These are phyloP conservation scores for Stigmatopora argus DNA, from an alignment of 2,113 vertebrate genomes.

Conservation along the genomic window DNA sequence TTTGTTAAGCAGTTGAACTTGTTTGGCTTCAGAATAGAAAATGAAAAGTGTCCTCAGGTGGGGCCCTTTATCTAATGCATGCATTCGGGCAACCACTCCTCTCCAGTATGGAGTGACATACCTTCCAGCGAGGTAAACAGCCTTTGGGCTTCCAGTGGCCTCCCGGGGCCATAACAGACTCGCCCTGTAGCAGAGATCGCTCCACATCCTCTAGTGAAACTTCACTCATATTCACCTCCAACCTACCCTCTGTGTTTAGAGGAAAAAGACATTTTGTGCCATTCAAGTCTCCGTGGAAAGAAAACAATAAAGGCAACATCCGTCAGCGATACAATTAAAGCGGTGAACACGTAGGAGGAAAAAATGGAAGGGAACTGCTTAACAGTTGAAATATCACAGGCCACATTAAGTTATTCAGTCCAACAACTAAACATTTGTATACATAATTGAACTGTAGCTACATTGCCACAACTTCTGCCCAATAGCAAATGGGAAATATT, in stretches of 20 bases:
- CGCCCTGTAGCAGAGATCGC: conserved; percentile 69
- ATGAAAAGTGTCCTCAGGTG: background rate
- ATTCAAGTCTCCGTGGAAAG: background rate
- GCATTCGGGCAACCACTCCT: background rate
- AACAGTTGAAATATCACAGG: background rate
- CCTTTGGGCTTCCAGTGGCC: conserved; percentile 90
- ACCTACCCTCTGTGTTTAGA: conserved; percentile 76
- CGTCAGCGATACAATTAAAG: background rate
- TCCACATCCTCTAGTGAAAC: conserved; percentile 83
- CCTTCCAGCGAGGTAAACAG: conserved; percentile 94
- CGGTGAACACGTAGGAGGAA: background rate
- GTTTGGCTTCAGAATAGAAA: background rate
- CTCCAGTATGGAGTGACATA: conserved; percentile 36
- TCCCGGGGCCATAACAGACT: conserved; percentile 74
- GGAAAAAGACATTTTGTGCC: background rate
- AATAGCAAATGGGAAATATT: background rate
- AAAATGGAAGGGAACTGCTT: background rate
- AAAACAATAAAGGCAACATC: background rate
- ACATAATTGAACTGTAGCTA: conserved; percentile 14
- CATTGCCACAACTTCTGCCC: background rate
- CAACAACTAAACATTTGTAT: conserved; percentile 15
- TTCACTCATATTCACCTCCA: conserved; percentile 92
- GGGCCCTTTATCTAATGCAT: background rate
- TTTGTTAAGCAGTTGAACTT: background rate
- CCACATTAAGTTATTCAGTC: background rate